A percentile compares a stretch with the other conserved stretches of the same genome.
Conservation (phyloP, 2,797 vertebrate genomes). For the Coccyzus lansbergi region DNA sequence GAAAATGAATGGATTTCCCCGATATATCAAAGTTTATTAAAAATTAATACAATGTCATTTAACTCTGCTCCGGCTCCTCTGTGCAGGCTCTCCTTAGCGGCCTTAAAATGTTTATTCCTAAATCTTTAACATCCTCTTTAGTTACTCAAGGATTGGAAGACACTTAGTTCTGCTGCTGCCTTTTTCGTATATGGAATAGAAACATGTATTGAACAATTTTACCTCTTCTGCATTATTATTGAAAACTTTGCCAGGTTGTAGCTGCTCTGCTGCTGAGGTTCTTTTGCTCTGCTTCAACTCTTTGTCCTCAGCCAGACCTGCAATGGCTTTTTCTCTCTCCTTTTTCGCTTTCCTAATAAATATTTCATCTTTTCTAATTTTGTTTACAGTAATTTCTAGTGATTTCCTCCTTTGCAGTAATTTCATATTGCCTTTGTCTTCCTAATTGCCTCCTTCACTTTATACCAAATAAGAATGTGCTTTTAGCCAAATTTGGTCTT, state of each 20-base stretch:
- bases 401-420: constrained; percentile 16
- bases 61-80: not conserved
- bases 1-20: constrained; percentile 24
- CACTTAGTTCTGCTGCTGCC: not conserved
- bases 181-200: not conserved
- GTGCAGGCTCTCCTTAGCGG: not conserved
- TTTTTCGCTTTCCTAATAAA: constrained; percentile 37
- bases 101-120: constrained; percentile 27
- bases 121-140: not conserved
- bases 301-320: not conserved
- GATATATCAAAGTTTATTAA: constrained; percentile 7
- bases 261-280: not conserved
- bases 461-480: not conserved
- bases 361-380: constrained; percentile 46
- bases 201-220: not conserved
- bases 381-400: constrained; percentile 41
- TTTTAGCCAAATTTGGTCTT: not conserved
- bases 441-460: constrained; percentile 24
- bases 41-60: constrained; percentile 9
- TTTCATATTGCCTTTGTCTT: constrained; percentile 32
- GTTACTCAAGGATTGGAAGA: not conserved
- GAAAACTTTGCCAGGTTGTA: not conserved
- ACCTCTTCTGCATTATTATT: not conserved
- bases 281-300: not conserved
- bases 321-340: not conserved